Evolutionary conservation across 2,888 invertebrate genomes (phyloP), one percentile per base, ranked within the genome.

Genomic region (Xanthia icteritia): DNA sequence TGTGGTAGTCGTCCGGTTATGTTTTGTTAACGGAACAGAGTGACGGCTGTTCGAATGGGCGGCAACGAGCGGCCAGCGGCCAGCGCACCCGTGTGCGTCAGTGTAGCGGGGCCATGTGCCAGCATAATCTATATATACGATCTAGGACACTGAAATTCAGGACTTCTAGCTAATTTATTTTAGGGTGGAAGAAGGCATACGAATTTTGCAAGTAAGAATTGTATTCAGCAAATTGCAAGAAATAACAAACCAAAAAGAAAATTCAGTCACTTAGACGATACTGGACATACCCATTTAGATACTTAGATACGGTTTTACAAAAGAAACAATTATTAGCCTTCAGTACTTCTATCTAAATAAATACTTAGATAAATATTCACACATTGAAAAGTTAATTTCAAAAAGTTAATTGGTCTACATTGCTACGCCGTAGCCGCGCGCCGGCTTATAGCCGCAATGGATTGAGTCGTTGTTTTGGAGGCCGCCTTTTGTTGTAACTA

Each of bases 1-100:
- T 90, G 90, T 90, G 88, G 92, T 90, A 96, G 94, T 96, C 97
- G 95, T 97, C 96, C 97, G 96, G 94, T 95, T 95, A 93, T 95
- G 96, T 96, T 96, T 96, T 96, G 94, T 93, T 95, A 94, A 91
- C 92, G 95, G 93, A 94, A 95, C 93, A 92, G 93, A 96, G 96
- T 96, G 96, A 95, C 92, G 93, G 91, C 90, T 89, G 91, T 91
- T 89, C 91, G 91, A 92, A 92, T 92, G 92, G 92, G 88, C 89
- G 93, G 92, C 90, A 89, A 89, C 91, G 89, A 88, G 88, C 88
- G 92, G 91, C 89, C 79, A 91, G 90, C 93, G 95, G 94, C 90
- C 95, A 94, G 92, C 95, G 95, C 93, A 93, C 95, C 92, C 94
- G 91, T 89, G 92, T 88, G 90, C 92, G 91, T 89, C 77, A 72